Base-by-base conservation (phyloP, 2,797 vertebrate genomes). In the Bryconaethiops microstoma region DNA sequence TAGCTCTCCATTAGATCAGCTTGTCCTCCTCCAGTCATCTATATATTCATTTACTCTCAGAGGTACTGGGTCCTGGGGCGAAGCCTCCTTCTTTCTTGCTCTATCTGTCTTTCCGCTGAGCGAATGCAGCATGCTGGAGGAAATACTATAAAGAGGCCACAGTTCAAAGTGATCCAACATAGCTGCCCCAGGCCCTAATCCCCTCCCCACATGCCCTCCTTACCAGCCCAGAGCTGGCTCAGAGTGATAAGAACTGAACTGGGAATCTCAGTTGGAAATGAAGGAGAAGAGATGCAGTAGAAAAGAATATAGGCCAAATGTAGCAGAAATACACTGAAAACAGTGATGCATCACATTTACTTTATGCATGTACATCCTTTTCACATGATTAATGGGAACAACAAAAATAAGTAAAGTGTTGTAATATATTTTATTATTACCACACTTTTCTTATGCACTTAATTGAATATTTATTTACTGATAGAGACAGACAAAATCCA, bases 171-270 rank as follows among this genome's bases (percentile, higher is more conserved):
- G 81, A 84, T 83, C 57, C 60, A 77, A 72, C 70, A 50, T 74
- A 82, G 76, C 71, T 84, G 84, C 74, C 82, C 65, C 72, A 48
- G 72, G 71, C 80, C 76, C 59, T 78, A 78, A 84, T 84, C 81
- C 76, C 50, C 72, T 60, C 70, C 55, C 50, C 42, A 5, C 50
- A 29, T 77, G 72, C 65, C 63, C 69, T 76, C 55, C 74, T 80
- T 59, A 57, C 48, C 48, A 79, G 78, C 60, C 35, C 55, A 64
- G 72, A 52, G 60, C 55, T 76, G 69, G 74, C 48, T 45, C 59
- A 9, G 21, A 16, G 23, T 76, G 76, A 73, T 68, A 72, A 59
- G 50, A 59, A 76, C 67, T 21, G 29, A 80, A 62, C 7, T 48
- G 60, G 42, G 64, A 74, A 62, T 23, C 7, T 68, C 70, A 69